Evolutionary conservation across 2,888 invertebrate species (phyloP), one percentile per base, ranked within the genome.

Genomic region (Emesis furor): DNA sequence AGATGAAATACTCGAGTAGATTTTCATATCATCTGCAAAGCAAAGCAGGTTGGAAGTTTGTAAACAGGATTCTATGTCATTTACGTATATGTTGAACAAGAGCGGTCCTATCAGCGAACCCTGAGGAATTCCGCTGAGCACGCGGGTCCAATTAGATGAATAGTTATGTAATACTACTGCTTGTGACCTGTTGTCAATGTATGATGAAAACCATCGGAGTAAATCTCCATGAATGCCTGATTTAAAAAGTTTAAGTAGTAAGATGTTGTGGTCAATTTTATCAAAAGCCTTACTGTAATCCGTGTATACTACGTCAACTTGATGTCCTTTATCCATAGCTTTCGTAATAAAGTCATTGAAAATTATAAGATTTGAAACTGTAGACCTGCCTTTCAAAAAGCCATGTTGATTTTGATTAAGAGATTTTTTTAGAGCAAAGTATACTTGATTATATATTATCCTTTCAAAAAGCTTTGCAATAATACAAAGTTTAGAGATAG

Each of bases 1-100:
- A 24, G 24, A 30, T 10, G 62, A 30, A 10, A 62, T 62, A 62
- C 10, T 24, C 2, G 55, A 62, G 30, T 30, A 62, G 3, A 35
- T 35, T 35, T 62, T 62, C 62, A 62, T 62, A 62, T 30, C 30
- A 30, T 24, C 62, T 7, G 62, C 62, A 62, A 62, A 62, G 24
- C 30, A 62, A 10, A 62, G 12, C 1, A 62, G 8, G 3, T 62
- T 24, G 30, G 62, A 62, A 10, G 62, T 62, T 1, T 62, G 62
- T 7, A 30, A 62, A 10, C 62, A 62, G 10, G 8, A 10, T 30
- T 3, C 62, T 24, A 62, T 62, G 24, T 62, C 62, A 24, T 62
- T 24, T 2, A 62, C 12, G 30, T 30, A 59, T 59, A 59, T 59
- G 6, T 14, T 24, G 17, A 62, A 62, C 8, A 62, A 2, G 3